Percentiles rank a stretch among this genome's conserved stretches.
Conservation (phyloP, 2,797 vertebrate species). For the Halcyon smyrnensis region DNA sequence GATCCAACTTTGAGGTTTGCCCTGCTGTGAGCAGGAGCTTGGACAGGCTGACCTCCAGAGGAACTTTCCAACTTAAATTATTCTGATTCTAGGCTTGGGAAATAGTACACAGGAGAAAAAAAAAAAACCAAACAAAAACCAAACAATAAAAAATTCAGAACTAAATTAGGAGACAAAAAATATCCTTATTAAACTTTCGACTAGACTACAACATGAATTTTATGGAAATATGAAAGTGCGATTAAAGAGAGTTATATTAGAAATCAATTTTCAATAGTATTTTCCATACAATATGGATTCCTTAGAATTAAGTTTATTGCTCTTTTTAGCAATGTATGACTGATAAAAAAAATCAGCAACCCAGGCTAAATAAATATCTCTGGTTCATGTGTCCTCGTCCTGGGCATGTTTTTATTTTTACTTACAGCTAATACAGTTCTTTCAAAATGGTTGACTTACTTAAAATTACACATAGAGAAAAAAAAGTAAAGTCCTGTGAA, state of each 20-base stretch:
- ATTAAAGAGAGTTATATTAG: background rate
- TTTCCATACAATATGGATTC: background rate
- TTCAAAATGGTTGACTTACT: background rate
- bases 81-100: background rate
- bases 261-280: background rate
- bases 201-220: background rate
- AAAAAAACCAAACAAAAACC: no score
- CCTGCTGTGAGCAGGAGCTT: background rate
- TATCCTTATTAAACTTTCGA: background rate
- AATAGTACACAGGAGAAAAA: background rate
- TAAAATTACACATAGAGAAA: background rate
- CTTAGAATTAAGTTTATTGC: background rate
- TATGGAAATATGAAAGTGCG: background rate
- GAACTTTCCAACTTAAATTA: background rate
- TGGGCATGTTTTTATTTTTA: background rate
- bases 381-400: background rate
- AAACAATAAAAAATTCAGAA: background rate
- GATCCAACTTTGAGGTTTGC: background rate
- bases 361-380: background rate
- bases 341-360: background rate
- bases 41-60: background rate
- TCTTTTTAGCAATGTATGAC: background rate
- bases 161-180: background rate
- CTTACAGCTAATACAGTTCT: background rate
- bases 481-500: background rate